These are phyloP conservation scores for Mustela nigripes DNA, from an alignment of 2,113 vertebrate species.

Conservation along the genomic window DNA sequence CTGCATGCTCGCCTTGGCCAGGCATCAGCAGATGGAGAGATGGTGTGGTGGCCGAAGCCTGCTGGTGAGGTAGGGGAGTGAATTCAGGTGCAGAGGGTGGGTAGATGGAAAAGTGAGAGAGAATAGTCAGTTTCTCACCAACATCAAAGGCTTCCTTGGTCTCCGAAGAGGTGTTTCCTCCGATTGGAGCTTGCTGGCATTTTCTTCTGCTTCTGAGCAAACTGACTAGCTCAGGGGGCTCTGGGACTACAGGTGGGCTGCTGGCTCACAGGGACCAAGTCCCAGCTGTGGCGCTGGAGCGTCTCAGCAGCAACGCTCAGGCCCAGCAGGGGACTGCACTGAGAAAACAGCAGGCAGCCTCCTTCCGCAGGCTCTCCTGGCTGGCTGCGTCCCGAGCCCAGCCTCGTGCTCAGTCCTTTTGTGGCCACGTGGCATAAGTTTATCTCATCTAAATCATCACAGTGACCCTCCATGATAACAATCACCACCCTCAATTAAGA, in stretches of 20 bases:
- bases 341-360: background rate
- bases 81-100: background rate
- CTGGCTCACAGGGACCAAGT: background rate
- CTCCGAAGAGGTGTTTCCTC: background rate
- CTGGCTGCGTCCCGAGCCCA: background rate
- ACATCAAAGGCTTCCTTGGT: background rate
- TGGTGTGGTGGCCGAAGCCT: no score
- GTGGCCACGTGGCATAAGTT: background rate
- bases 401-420: background rate
- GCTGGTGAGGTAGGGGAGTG: background rate
- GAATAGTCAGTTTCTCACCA: background rate
- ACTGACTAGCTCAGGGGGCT: background rate
- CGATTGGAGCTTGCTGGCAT: background rate
- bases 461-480: background rate
- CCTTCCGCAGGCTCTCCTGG: background rate
- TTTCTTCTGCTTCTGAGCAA: background rate
- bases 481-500: background rate
- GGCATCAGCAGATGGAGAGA: no score
- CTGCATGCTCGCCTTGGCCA: background rate
- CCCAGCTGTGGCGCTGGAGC: background rate
- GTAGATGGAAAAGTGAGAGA: background rate
- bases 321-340: background rate
- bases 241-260: conserved; percentile 31
- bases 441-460: background rate
- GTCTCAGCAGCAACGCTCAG: background rate